Percentiles rank a stretch among this genome's conserved stretches.
Evolutionary conservation across 2,113 vertebrate species (phyloP).

Genomic region (Solenodon paradoxus): DNA sequence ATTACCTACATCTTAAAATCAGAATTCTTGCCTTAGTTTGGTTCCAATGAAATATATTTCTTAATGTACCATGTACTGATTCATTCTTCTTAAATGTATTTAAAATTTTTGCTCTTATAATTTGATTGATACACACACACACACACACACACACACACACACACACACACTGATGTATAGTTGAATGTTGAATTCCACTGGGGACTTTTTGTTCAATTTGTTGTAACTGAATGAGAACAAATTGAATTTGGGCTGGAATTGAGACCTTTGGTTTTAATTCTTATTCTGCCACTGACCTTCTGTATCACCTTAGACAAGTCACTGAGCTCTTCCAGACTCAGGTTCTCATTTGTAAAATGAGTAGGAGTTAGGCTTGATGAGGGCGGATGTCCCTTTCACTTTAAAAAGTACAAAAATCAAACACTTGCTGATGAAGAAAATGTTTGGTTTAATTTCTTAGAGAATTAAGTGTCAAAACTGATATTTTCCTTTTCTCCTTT

Average conservation of each 20-base stretch:
- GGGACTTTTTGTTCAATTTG: not conserved
- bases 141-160: not conserved
- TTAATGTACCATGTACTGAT: not conserved
- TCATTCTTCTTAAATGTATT: not conserved
- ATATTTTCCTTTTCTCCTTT: not conserved
- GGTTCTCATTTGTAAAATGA: not conserved
- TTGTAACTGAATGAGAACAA: not conserved
- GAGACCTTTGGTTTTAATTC: not conserved
- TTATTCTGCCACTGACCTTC: not conserved
- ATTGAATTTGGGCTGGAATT: not conserved
- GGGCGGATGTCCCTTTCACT: not conserved
- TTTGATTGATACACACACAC: not conserved
- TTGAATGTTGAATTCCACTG: not conserved
- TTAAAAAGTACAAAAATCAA: not conserved
- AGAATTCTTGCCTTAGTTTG: not conserved
- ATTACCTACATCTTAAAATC: slow-evolving; percentile 4
- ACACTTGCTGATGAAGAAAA: not conserved
- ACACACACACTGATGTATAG: not conserved
- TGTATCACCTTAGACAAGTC: not conserved
- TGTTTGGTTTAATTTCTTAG: slow-evolving; percentile 12
- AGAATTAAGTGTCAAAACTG: slow-evolving; percentile 22
- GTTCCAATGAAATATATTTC: slow-evolving; percentile 25
- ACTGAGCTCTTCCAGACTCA: not conserved
- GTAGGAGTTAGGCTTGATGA: not conserved
- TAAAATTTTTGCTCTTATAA: not conserved